phyloP scores from a whole-genome alignment of 2,888 invertebrate genomes.

The Escarpia spicata region DNA sequence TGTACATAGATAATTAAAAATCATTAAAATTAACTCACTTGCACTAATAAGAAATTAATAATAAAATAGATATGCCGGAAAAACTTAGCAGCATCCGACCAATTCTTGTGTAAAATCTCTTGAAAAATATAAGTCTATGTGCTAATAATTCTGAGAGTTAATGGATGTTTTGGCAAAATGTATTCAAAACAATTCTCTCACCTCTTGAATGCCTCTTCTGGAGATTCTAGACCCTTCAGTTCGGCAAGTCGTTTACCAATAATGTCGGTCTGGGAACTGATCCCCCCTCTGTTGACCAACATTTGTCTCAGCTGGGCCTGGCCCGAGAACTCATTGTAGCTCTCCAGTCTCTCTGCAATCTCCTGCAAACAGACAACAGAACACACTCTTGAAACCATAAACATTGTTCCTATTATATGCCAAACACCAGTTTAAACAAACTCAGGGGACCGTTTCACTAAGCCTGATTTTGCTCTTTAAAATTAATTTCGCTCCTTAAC shows the following conservation, averaged over 20 bases:
- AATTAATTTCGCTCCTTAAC: no score
- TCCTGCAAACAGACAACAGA: conserved; percentile 41
- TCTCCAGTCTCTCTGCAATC: conserved; percentile 47
- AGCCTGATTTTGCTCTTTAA: no score
- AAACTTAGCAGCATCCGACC: no score
- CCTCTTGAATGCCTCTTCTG: conserved; percentile 19
- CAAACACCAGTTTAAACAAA: no score
- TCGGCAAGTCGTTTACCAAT: conserved; percentile 55
- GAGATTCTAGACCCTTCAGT: conserved; percentile 47
- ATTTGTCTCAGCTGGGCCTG: conserved; percentile 55
- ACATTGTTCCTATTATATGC: no score
- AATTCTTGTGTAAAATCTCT: no score
- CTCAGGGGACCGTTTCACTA: no score
- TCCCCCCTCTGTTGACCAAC: conserved; percentile 55
- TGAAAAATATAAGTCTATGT: no score
- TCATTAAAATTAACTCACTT: neutral
- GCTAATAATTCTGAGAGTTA: no score
- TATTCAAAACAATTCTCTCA: neutral
- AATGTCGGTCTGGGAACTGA: conserved; percentile 48
- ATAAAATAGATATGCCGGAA: no score
- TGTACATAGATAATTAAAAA: neutral
- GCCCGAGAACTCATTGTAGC: conserved; percentile 51
- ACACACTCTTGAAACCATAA: no score
- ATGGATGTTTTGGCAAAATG: no score
- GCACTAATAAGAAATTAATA: neutral